These are phyloP conservation scores for Brienomyrus brachyistius DNA, from an alignment of 2,113 vertebrate species.

Conservation along the genomic window DNA sequence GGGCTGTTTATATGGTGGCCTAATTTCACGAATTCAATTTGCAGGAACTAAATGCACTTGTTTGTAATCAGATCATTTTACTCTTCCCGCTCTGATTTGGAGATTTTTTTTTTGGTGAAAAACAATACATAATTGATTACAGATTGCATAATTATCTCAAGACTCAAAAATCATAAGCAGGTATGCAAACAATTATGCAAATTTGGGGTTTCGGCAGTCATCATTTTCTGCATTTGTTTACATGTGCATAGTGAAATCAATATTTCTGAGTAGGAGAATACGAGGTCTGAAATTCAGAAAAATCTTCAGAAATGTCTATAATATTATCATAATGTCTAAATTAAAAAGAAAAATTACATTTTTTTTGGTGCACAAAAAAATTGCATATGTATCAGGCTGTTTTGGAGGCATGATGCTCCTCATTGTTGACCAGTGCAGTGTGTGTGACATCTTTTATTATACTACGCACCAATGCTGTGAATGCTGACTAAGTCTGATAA, in stretches of 20 bases:
- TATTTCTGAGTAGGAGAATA: slow-evolving; percentile 64
- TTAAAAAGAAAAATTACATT: not conserved
- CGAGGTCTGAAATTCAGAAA: slow-evolving; percentile 64
- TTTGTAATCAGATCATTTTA: slow-evolving; percentile 1
- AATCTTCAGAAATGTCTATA: slow-evolving; percentile 73
- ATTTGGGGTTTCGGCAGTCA: not conserved
- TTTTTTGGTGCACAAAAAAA: not conserved
- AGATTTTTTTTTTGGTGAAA: not conserved
- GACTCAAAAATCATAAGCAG: not conserved
- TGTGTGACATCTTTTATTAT: not conserved
- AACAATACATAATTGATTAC: slow-evolving; percentile 14
- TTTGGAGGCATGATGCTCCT: not conserved
- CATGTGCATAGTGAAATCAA: slow-evolving; percentile 18
- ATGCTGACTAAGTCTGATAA: not conserved
- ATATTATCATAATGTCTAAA: slow-evolving; percentile 62
- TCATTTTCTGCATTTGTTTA: not conserved
- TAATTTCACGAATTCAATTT: not conserved
- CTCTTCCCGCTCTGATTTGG: not conserved
- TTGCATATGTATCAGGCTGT: not conserved
- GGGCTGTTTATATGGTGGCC: not conserved
- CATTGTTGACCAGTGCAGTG: not conserved
- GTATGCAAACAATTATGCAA: slow-evolving; percentile 1
- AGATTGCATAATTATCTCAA: not conserved
- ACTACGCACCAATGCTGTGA: not conserved
- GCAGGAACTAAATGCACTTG: not conserved